A percentile compares a stretch with the other conserved stretches of the same genome.
Conservation (phyloP, 2,888 invertebrate species). For the Norana najaformis region DNA sequence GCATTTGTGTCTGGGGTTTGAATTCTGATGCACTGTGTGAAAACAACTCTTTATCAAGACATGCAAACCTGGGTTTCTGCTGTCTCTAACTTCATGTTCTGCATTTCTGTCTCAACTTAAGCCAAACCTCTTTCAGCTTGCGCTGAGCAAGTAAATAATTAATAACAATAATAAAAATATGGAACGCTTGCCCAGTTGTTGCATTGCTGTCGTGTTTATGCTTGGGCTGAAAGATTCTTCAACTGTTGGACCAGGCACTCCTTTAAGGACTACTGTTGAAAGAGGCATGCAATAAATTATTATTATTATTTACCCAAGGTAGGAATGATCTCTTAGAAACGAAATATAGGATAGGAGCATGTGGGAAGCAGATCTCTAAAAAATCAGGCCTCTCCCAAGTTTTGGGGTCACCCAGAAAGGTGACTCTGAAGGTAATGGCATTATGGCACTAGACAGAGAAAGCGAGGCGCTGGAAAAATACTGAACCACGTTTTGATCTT, state of each 20-base stretch:
- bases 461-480: neutral
- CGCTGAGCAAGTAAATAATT: neutral
- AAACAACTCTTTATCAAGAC: neutral
- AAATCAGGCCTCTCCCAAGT: neutral
- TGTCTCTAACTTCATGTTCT: too few species aligned
- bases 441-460: neutral
- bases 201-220: neutral
- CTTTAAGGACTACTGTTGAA: neutral
- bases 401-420: neutral
- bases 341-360: neutral
- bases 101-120: neutral
- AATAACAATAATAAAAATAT: neutral
- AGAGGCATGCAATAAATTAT: neutral
- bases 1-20: neutral
- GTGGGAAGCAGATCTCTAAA: neutral
- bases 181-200: neutral
- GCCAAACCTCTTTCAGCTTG: too few species aligned
- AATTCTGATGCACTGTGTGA: neutral
- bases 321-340: neutral
- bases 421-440: too few species aligned
- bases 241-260: neutral
- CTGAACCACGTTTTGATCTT: too few species aligned
- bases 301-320: neutral
- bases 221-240: neutral
- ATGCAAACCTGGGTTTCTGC: neutral